Conservation (phyloP, 2,888 invertebrate species). For the Podabrus alpinus region DNA sequence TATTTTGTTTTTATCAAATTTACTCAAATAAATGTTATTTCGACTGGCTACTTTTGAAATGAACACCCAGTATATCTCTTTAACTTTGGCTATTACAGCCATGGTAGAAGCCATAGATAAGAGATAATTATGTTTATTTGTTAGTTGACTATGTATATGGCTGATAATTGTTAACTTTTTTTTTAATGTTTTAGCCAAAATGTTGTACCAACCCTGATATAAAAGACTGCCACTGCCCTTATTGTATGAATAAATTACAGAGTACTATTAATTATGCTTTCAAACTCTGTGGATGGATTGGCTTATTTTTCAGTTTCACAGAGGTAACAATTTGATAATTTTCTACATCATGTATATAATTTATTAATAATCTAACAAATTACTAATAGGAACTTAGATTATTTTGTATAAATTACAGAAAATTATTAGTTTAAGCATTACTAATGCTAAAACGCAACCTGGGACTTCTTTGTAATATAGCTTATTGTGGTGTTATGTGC, state of each 20-base stretch:
- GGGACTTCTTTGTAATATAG: background rate
- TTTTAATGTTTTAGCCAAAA: constrained; percentile 53
- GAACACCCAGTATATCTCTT: too few species aligned
- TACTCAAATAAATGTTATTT: too few species aligned
- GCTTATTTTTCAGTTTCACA: constrained; percentile 95
- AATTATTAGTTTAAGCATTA: background rate
- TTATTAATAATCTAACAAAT: background rate
- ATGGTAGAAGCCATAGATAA: too few species aligned
- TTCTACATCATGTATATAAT: background rate
- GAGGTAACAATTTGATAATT: constrained; percentile 69
- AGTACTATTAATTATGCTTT: constrained; percentile 84
- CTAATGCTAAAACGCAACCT: background rate
- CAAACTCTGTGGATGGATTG: constrained; percentile 88
- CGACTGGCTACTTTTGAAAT: too few species aligned
- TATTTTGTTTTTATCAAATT: too few species aligned
- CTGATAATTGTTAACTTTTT: background rate
- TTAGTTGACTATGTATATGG: too few species aligned
- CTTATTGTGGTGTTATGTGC: constrained; percentile 33
- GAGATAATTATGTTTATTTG: too few species aligned
- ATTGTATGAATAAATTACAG: constrained; percentile 76
- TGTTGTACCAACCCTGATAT: constrained; percentile 59
- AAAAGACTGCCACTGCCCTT: constrained; percentile 65
- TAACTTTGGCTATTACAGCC: too few species aligned
- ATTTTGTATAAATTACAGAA: background rate
- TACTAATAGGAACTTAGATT: background rate